Conservation (phyloP, 2,888 invertebrate species). For the Pseudanteris insignis region DNA sequence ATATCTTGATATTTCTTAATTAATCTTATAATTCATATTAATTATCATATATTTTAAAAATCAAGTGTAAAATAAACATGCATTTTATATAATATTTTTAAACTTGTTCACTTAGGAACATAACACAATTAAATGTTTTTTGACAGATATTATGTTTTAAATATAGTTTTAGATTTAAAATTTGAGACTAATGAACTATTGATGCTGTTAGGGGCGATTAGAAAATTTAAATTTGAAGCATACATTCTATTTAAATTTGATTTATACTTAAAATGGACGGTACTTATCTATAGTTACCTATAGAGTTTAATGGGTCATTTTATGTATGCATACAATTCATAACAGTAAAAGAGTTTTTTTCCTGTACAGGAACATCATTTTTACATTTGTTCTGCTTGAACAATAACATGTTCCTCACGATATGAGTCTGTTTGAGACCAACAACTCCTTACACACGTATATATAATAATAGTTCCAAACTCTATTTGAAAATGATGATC, state of each 20-base stretch:
- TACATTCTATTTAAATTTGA: conserved; percentile 23
- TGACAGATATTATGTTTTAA: too few relatives aligned
- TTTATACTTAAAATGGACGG: conserved; percentile 53
- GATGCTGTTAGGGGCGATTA: neutral
- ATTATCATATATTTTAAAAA: too few relatives aligned
- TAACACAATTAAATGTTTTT: too few relatives aligned
- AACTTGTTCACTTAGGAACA: too few relatives aligned
- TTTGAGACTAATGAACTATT: too few relatives aligned
- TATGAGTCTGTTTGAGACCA: conserved; percentile 78
- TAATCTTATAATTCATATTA: too few relatives aligned
- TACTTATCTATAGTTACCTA: conserved; percentile 44
- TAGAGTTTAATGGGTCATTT: conserved; percentile 18
- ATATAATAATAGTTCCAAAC: conserved; percentile 87
- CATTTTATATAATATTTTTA: too few relatives aligned
- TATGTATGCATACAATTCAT: conserved; percentile 21
- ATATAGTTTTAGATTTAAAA: neutral
- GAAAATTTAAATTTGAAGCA: conserved; percentile 6
- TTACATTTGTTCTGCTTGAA: conserved; percentile 75
- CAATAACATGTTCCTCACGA: conserved; percentile 77
- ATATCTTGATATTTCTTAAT: too few relatives aligned
- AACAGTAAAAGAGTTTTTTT: conserved; percentile 4
- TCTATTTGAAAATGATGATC: conserved; percentile 71
- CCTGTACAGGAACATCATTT: neutral
- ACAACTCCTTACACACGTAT: conserved; percentile 85
- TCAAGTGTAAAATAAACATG: too few relatives aligned